Conservation (phyloP, 2,113 vertebrate genomes). For the Rhagologus leucostigma region DNA sequence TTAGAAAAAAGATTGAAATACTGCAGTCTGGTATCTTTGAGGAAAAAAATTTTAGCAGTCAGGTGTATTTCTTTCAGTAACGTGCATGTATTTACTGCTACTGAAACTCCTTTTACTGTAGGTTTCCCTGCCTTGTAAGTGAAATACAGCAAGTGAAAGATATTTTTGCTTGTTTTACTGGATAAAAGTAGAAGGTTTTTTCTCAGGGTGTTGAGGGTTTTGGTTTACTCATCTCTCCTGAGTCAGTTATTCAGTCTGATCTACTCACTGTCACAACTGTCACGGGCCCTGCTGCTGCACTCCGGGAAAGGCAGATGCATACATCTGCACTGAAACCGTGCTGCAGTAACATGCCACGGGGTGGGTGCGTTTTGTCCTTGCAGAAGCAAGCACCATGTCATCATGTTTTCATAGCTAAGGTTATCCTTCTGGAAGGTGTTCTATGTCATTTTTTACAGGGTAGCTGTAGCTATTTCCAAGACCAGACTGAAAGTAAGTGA, state of each 20-base stretch:
- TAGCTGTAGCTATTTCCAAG: not conserved
- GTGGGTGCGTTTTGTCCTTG: not conserved
- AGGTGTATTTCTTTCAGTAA: not conserved
- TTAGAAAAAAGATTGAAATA: not conserved
- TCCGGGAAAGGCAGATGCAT: not conserved
- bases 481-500: not conserved
- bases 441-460: not conserved
- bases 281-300: not conserved
- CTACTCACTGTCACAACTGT: not conserved
- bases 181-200: not conserved
- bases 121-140: not conserved
- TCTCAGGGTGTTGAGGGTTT: not conserved
- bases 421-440: not conserved
- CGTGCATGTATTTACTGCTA: not conserved
- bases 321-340: not conserved
- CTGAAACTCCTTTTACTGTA: accelerated
- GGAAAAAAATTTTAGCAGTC: not conserved
- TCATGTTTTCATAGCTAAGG: not conserved
- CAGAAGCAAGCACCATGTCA: not conserved
- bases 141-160: not conserved
- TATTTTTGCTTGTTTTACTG: not conserved
- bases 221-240: not conserved
- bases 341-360: accelerated
- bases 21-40: not conserved
- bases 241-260: not conserved